Base-by-base conservation (phyloP, 2,888 invertebrate species). In the Andrena bucephala region DNA sequence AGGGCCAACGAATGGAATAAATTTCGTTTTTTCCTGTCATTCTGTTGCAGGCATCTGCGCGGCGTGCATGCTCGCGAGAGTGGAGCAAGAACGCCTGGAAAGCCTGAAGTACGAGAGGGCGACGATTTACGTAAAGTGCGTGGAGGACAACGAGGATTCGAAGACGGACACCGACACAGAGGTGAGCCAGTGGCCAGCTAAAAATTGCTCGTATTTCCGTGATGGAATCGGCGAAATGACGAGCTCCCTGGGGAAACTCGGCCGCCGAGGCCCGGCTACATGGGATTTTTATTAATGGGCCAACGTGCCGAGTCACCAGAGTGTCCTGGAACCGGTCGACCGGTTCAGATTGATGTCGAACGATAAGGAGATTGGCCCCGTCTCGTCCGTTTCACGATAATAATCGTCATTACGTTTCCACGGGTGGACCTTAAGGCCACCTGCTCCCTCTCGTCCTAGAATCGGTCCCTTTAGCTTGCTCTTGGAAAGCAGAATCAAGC, bases 21-120 rank as follows among this genome's bases (percentile, higher is more conserved):
- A 52, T 52, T 52, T 42, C 4, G 42, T 42, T 42, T 42, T 42
- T 42, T 42, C 42, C 42, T 42, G 42, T 42, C 13, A 42, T 10
- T 1, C 84, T 71, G 60, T 81, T 78, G 20, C 88, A 94, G 94
- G 81, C 71, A 78, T 90, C 2, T 94, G 94, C 24, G 88, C 86
- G 5, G 89, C 90, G 3, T 94, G 94, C 67, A 92, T 93, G 89
- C 77, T 90, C 29, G 92, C 91, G 16, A 91, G 92, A 66, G 83
- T 92, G 52, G 93, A 93, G 29, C 91, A 92, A 78, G 94, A 94
- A 77, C 90, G 92, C 3, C 77, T 93, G 71, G 92, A 93, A 36
- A 93, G 92, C 75, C 85, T 94, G 24, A 94, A 92, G 77, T 94
- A 94, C 77, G 93, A 94, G 8, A 91, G 92, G 67, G 94, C 93